Percentiles rank a stretch among this genome's conserved stretches.
phyloP scores from a whole-genome alignment of 1,140 invertebrate species.

The Hycleus phaleratus region DNA sequence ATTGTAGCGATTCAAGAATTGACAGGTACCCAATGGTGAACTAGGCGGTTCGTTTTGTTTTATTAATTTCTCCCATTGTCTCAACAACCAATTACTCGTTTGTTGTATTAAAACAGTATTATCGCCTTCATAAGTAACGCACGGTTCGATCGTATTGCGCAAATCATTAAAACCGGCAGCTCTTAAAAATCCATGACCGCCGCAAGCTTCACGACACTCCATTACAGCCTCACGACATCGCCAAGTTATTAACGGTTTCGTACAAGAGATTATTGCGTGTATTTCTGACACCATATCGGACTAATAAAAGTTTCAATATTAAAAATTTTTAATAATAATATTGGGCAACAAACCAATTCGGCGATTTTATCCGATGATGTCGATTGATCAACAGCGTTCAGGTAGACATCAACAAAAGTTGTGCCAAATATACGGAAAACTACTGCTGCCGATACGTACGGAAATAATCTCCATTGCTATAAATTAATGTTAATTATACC shows the following conservation, averaged over 20 bases:
- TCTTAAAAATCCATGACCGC: conserved; percentile 59
- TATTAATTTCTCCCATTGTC: conserved; percentile 49
- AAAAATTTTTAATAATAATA: neutral
- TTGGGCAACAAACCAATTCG: neutral
- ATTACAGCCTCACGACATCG: conserved; percentile 74
- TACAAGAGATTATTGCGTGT: conserved; percentile 81
- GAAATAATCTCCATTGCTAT: conserved; percentile 88
- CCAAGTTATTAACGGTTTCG: conserved; percentile 85
- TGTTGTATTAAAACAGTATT: conserved; percentile 94
- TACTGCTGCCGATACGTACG: conserved; percentile 76
- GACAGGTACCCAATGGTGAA: conserved; percentile 56
- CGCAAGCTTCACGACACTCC: conserved; percentile 85
- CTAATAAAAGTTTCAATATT: conserved; percentile 25
- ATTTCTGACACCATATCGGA: conserved; percentile 60
- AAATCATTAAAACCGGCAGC: conserved; percentile 76
- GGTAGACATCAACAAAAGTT: conserved; percentile 33
- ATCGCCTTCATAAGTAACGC: conserved; percentile 93
- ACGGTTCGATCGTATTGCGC: conserved; percentile 83
- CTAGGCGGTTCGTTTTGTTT: conserved; percentile 41
- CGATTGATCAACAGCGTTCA: neutral
- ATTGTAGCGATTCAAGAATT: conserved; percentile 50
- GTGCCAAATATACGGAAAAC: conserved; percentile 65
- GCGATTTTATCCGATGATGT: too few relatives aligned
- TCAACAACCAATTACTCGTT: conserved; percentile 82
- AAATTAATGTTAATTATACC: neutral